Base-by-base conservation (phyloP, 2,797 vertebrate species). In the Eulemur albifrons region DNA sequence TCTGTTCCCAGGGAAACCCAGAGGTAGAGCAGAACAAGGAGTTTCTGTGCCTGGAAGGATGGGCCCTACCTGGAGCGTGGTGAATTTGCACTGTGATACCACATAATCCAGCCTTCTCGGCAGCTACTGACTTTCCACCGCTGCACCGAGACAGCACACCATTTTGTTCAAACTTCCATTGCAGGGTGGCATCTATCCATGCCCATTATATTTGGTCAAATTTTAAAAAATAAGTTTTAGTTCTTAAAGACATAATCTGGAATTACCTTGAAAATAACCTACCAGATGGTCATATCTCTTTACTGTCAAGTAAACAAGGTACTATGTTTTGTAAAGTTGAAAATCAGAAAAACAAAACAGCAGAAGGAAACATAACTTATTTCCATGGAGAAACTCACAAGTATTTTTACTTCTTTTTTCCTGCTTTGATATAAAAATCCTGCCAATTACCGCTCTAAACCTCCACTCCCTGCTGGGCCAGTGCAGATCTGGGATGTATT, bases 261-360 rank as follows among this genome's bases (percentile, higher is more conserved):
- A 82, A 21, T 73, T 75, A 75, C 18, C 50, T 95, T 88, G 87
- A 76, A 83, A 96, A 79, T 77, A 75, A 63, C 57, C 25, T 48
- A 76, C 43, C 35, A 38, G 11, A 4, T 15, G 20, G 12, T 35
- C 21, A 1, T 15, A 52, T 18, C 30, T 20, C 30, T 89, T 86
- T 40, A 18, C 14, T 82, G 61, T 82, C 57, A 63, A 45, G 59
- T 50, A 57, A 61, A 63, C 2, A 38, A 90, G 45, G 3, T 30
- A 61, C 3, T 67, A 13, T n/a, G 27, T 30, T 87, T 88, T 88
- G n/a, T 63, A 88, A 94, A 35, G 20, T 69, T 79, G 85, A 82
- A 77, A 77, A 30, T 80, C 35, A 15, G 54, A 85, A 7, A 32
- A 7, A 43, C 43, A 43, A 52, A 52, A 21, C 8, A 57, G 32